These are phyloP conservation scores for Kuschelorhynchus macadamiae DNA, from an alignment of 2,888 invertebrate genomes.

Conservation along the genomic window DNA sequence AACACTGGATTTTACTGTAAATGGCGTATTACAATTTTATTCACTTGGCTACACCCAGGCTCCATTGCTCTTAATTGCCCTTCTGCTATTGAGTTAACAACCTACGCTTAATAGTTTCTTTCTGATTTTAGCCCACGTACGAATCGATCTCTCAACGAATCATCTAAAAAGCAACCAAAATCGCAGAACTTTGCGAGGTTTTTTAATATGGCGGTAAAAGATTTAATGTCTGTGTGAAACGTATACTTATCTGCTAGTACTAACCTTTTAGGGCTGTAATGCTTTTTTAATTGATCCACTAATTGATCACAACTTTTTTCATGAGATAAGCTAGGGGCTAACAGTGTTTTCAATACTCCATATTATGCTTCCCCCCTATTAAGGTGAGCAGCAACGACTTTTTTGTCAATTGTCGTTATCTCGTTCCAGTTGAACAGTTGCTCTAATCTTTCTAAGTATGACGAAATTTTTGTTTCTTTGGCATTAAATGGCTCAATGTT, in stretches of 20 bases:
- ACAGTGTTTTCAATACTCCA: constrained; percentile 47
- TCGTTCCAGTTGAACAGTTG: constrained; percentile 53
- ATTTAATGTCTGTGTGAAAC: constrained; percentile 51
- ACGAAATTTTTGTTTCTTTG: constrained; percentile 30
- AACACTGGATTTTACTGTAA: no score
- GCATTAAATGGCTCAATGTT: constrained; percentile 46
- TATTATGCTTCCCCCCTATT: constrained; percentile 54
- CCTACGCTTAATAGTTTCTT: constrained; percentile 44
- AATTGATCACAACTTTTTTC: constrained; percentile 48
- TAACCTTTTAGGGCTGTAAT: constrained; percentile 51
- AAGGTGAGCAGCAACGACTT: constrained; percentile 53
- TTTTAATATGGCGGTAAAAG: constrained; percentile 51
- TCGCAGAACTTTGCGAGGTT: constrained; percentile 53
- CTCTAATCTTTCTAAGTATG: constrained; percentile 54
- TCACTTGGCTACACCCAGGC: constrained; percentile 12
- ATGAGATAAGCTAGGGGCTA: constrained; percentile 45
- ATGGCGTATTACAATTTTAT: constrained; percentile 18
- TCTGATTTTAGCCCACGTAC: constrained; percentile 53
- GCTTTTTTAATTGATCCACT: constrained; percentile 39
- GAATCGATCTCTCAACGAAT: constrained; percentile 49
- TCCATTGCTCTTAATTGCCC: constrained; percentile 22
- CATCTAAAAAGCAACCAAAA: constrained; percentile 53
- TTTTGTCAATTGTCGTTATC: constrained; percentile 40
- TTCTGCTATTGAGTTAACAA: constrained; percentile 44
- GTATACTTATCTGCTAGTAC: constrained; percentile 55